Conservation (phyloP, 2,888 invertebrate genomes). For the Tenthredo distinguenda region DNA sequence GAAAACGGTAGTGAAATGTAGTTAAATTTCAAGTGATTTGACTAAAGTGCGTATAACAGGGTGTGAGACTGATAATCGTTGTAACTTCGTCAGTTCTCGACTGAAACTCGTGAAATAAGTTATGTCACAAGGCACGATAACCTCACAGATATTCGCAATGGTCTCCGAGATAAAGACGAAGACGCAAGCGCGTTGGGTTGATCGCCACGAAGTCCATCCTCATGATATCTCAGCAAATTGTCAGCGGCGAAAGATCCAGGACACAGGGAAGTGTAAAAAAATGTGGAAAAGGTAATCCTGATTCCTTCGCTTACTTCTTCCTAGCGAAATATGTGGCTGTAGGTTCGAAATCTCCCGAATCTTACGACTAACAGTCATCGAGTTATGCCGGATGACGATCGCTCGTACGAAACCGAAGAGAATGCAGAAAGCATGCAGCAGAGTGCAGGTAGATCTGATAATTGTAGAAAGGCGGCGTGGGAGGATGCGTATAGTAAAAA, state of each 20-base stretch:
- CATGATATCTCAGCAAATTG: not conserved
- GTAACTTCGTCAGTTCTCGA: not conserved
- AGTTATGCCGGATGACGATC: not conserved
- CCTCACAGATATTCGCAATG: not conserved
- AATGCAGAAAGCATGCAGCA: not conserved
- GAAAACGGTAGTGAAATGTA: not conserved
- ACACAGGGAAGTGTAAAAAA: not conserved
- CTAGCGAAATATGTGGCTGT: not conserved
- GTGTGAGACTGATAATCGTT: not conserved
- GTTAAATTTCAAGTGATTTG: not conserved
- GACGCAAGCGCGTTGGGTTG: not conserved
- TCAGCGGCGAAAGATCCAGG: not conserved
- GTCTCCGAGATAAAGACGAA: not conserved
- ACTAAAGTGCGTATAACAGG: not conserved
- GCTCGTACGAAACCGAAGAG: not conserved
- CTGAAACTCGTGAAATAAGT: not conserved
- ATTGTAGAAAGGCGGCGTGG: constrained; percentile 56
- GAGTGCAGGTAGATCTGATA: not conserved
- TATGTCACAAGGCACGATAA: constrained; percentile 9
- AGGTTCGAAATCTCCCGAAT: not conserved
- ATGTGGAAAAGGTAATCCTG: constrained; percentile 28
- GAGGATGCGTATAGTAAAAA: constrained; percentile 55
- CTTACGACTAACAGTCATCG: not conserved
- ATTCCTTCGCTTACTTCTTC: not conserved
- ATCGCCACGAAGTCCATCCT: not conserved